Percentiles rank a stretch among this genome's conserved stretches.
These are phyloP conservation scores for Periophthalmus modestus DNA, from an alignment of 2,113 vertebrate species.

Conservation along the genomic window DNA sequence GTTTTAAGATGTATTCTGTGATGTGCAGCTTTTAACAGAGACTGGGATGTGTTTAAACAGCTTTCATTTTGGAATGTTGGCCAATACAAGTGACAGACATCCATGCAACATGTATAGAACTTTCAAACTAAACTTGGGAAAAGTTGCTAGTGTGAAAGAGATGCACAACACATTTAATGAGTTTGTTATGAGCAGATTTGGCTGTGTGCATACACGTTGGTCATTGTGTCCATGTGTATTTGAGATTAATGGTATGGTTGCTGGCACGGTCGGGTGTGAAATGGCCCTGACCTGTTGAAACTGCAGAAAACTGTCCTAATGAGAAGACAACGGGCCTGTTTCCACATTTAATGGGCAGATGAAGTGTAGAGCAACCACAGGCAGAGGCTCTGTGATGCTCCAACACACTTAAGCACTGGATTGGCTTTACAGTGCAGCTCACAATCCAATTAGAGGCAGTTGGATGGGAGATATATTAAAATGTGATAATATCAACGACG, in stretches of 20 bases:
- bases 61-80: too few species aligned
- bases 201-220: not conserved
- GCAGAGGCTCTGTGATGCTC: slow-evolving; percentile 9
- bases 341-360: slow-evolving; percentile 21
- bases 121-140: not conserved
- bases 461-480: slow-evolving; percentile 57
- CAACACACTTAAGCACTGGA: slow-evolving; percentile 24
- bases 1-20: too few species aligned
- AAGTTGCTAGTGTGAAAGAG: not conserved
- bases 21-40: too few species aligned
- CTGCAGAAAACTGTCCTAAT: slow-evolving; percentile 31
- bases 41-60: too few species aligned
- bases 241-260: slow-evolving; percentile 10
- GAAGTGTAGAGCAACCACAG: slow-evolving; percentile 5
- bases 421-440: slow-evolving; percentile 13
- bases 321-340: slow-evolving; percentile 17
- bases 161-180: slow-evolving; percentile 7
- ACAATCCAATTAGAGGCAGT: slow-evolving; percentile 55
- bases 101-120: not conserved
- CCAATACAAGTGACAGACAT: not conserved
- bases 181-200: not conserved
- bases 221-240: not conserved
- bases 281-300: slow-evolving; percentile 12
- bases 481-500: slow-evolving; percentile 64
- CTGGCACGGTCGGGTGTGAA: slow-evolving; percentile 6